A percentile compares a stretch with the other conserved stretches of the same genome.
phyloP scores from a whole-genome alignment of 2,888 invertebrate genomes.

The Drosophila lutescens region DNA sequence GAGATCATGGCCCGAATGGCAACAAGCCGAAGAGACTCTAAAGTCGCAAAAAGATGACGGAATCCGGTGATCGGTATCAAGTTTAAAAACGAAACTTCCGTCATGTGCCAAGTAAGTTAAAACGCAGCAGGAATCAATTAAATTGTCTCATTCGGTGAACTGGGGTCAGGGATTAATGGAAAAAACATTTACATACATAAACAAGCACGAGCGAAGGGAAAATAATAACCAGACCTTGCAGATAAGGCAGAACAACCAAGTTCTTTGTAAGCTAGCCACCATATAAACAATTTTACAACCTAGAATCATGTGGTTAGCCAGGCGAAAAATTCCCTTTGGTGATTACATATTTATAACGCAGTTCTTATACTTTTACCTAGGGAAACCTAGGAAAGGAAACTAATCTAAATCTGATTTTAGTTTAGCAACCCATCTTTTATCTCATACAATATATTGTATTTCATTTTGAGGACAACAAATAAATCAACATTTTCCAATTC shows the following conservation, averaged over 20 bases:
- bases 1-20: constrained; percentile 35
- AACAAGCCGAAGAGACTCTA: constrained; percentile 12
- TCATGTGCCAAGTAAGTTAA: background rate
- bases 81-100: constrained; percentile 12
- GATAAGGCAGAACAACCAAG: constrained; percentile 25
- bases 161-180: background rate
- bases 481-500: background rate
- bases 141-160: constrained; percentile 4
- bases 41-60: constrained; percentile 17
- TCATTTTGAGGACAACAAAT: background rate
- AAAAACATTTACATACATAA: constrained; percentile 22
- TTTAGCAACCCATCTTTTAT: too few species aligned
- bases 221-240: constrained; percentile 20
- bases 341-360: constrained; percentile 1
- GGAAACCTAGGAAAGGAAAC: too few species aligned
- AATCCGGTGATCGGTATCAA: constrained; percentile 7
- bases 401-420: too few species aligned
- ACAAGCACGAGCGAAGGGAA: constrained; percentile 9
- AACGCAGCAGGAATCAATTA: background rate
- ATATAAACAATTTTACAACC: constrained; percentile 4
- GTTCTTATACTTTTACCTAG: background rate
- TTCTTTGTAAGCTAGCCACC: constrained; percentile 10
- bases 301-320: constrained; percentile 3
- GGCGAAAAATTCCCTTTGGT: background rate
- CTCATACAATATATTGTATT: background rate